Evolutionary conservation across 2,797 vertebrate genomes (phyloP).

Genomic region (Macroramphosus scolopax): DNA sequence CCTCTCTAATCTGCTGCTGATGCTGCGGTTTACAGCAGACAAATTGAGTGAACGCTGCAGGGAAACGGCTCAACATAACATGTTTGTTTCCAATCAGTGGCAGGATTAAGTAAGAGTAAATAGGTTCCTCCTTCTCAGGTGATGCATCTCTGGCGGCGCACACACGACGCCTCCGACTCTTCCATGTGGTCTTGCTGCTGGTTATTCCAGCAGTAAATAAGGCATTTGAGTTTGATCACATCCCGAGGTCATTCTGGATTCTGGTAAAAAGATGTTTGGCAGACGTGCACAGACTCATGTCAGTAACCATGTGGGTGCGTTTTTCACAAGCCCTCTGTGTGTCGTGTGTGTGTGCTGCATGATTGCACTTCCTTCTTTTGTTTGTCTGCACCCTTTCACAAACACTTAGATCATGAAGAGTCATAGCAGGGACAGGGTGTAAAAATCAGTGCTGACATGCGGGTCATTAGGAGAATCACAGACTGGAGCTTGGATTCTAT

Average conservation of each 20-base stretch:
- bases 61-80: slow-evolving; percentile 56
- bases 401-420: slow-evolving; percentile 30
- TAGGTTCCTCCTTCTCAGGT: slow-evolving; percentile 59
- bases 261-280: slow-evolving; percentile 72
- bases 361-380: slow-evolving; percentile 15
- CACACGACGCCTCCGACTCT: slow-evolving; percentile 12
- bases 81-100: slow-evolving; percentile 68
- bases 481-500: no score
- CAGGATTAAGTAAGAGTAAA: slow-evolving; percentile 57
- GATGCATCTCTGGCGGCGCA: slow-evolving; percentile 33
- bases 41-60: slow-evolving; percentile 48
- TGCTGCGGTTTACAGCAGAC: slow-evolving; percentile 59
- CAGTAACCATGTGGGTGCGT: slow-evolving; percentile 55
- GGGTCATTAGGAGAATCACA: no score
- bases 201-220: slow-evolving; percentile 45
- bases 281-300: slow-evolving; percentile 48
- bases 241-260: slow-evolving; percentile 49
- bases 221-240: slow-evolving; percentile 46
- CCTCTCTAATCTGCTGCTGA: slow-evolving; percentile 56
- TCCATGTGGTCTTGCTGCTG: slow-evolving; percentile 42
- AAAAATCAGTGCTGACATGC: slow-evolving; percentile 24
- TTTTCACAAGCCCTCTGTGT: slow-evolving; percentile 56
- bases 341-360: slow-evolving; percentile 24
- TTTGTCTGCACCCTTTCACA: slow-evolving; percentile 44
- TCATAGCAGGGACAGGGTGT: no score